A percentile compares a stretch with the other conserved stretches of the same genome.
These are phyloP conservation scores for Sinocyclocheilus anophthalmus DNA, from an alignment of 2,113 vertebrate species.

Conservation along the genomic window DNA sequence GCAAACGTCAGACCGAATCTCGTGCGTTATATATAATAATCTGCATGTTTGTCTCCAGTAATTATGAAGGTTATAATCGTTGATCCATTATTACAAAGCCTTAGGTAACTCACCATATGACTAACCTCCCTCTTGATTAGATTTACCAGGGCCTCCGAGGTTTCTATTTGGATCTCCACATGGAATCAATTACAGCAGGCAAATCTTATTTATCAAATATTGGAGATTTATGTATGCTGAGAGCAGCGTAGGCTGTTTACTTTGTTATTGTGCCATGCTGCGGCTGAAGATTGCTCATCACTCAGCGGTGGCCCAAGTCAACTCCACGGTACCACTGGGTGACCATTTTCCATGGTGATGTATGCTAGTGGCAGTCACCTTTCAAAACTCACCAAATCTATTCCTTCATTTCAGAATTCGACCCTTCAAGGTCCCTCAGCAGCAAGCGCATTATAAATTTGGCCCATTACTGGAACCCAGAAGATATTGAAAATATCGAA, in stretches of 20 bases:
- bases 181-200: constrained; percentile 68
- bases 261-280: constrained; percentile 61
- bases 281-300: constrained; percentile 61
- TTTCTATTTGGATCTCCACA: constrained; percentile 67
- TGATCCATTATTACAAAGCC: constrained; percentile 37
- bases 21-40: neutral
- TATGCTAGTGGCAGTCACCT: constrained; percentile 38
- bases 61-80: constrained; percentile 36
- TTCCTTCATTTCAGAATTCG: constrained; percentile 60
- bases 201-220: constrained; percentile 65
- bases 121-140: constrained; percentile 62
- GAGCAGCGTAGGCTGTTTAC: constrained; percentile 28
- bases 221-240: constrained; percentile 42
- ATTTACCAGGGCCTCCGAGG: constrained; percentile 66
- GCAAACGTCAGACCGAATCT: neutral
- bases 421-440: constrained; percentile 65
- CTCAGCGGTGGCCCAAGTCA: constrained; percentile 36
- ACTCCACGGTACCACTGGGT: constrained; percentile 31
- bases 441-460: constrained; percentile 59
- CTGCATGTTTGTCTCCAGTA: constrained; percentile 5
- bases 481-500: constrained; percentile 53
- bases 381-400: constrained; percentile 46
- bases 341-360: constrained; percentile 32
- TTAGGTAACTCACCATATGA: constrained; percentile 48
- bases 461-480: constrained; percentile 54